Evolutionary conservation across 2,113 vertebrate species (phyloP).

Genomic region (Heteronetta atricapilla): DNA sequence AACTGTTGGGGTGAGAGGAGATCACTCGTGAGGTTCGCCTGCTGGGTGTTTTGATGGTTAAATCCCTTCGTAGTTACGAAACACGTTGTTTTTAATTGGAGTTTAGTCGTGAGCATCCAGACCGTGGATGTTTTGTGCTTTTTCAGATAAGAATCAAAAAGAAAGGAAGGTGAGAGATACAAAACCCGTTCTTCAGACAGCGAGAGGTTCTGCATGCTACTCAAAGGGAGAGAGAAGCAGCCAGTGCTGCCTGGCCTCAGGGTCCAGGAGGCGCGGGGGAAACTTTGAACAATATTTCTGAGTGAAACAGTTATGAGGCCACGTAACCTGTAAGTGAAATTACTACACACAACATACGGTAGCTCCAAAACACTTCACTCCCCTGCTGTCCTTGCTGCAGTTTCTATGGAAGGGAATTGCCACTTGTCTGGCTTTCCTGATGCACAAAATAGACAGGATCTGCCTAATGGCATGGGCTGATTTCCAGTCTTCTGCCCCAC

Average conservation of each 20-base stretch:
- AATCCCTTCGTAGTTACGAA: background rate
- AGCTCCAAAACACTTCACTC: background rate
- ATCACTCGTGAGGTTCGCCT: background rate
- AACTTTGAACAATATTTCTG: background rate
- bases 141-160: background rate
- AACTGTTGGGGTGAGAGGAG: background rate
- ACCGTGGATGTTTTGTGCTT: background rate
- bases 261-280: background rate
- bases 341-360: rapidly evolving
- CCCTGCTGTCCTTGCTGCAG: background rate
- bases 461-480: background rate
- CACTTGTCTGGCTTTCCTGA: background rate
- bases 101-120: background rate
- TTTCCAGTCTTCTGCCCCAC: background rate
- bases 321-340: background rate
- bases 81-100: background rate
- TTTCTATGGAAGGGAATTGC: background rate
- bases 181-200: rapidly evolving
- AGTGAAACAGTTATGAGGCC: background rate
- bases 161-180: background rate
- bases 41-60: background rate
- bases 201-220: background rate
- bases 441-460: background rate
- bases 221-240: background rate
- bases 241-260: rapidly evolving